Percentiles rank a stretch among this genome's conserved stretches.
These are phyloP conservation scores for Sesia apiformis DNA, from an alignment of 2,888 invertebrate species.

Conservation along the genomic window DNA sequence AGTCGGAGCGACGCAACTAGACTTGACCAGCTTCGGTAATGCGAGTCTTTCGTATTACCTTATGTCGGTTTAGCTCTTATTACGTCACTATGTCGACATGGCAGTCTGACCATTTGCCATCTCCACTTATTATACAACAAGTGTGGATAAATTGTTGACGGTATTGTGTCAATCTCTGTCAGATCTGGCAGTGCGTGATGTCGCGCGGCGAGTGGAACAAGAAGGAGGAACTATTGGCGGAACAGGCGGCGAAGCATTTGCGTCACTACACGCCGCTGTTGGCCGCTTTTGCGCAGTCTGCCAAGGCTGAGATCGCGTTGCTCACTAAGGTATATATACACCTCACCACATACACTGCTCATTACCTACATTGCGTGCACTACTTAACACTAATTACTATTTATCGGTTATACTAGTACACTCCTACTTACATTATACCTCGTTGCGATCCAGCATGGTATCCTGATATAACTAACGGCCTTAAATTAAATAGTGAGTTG, in stretches of 20 bases:
- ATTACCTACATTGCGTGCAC: not conserved
- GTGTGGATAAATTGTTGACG: not conserved
- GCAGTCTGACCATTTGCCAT: constrained; percentile 46
- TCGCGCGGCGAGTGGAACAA: constrained; percentile 98
- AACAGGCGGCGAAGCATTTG: constrained; percentile 93
- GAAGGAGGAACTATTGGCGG: constrained; percentile 96
- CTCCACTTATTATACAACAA: not conserved
- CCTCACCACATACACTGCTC: not conserved
- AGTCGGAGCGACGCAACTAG: constrained; percentile 46
- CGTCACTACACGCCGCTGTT: constrained; percentile 90
- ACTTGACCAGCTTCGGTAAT: constrained; percentile 19
- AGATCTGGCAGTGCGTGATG: constrained; percentile 98
- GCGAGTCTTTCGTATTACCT: constrained; percentile 44
- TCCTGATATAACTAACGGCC: no score
- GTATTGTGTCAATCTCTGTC: not conserved
- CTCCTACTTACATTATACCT: not conserved
- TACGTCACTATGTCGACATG: constrained; percentile 44
- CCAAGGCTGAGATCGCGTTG: constrained; percentile 90
- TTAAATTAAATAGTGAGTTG: no score
- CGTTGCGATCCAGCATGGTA: not conserved
- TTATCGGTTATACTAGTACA: not conserved
- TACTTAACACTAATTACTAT: not conserved
- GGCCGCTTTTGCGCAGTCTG: constrained; percentile 89
- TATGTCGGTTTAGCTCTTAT: constrained; percentile 9
- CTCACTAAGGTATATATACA: constrained; percentile 78